Conservation (phyloP, 2,113 vertebrate genomes). For the Ictidomys tridecemlineatus region DNA sequence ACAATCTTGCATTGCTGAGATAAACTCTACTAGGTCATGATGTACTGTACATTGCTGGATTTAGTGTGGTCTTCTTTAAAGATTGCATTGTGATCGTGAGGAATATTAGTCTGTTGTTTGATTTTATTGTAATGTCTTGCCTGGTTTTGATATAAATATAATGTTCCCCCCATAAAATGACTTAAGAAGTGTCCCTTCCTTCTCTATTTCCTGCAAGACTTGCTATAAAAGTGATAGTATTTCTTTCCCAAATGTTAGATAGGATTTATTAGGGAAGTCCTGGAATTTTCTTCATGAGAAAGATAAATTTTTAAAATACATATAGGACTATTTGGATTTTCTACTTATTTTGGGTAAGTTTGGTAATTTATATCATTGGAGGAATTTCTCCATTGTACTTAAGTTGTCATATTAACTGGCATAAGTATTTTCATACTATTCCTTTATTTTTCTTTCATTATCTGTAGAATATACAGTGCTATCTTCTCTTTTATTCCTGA, state of each 20-base stretch:
- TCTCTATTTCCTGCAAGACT: neutral
- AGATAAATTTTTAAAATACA: neutral
- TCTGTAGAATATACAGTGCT: neutral
- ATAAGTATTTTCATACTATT: neutral
- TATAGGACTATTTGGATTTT: neutral
- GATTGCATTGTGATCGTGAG: neutral
- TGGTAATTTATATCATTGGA: neutral
- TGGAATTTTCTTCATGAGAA: neutral
- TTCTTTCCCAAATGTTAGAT: neutral
- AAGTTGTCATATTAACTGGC: neutral
- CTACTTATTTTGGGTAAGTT: neutral
- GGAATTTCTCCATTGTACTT: neutral
- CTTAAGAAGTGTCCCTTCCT: neutral
- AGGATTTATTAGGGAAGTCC: neutral
- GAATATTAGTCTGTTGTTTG: neutral
- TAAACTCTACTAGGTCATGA: neutral
- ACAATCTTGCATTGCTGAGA: too few species aligned
- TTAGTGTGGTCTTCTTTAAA: neutral
- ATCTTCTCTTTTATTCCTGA: neutral
- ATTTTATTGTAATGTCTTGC: too few species aligned
- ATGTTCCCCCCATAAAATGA: too few species aligned
- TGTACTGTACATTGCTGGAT: neutral
- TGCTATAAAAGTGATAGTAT: neutral
- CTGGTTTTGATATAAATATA: too few species aligned
- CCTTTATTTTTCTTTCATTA: neutral